Percentiles rank a stretch among this genome's conserved stretches.
Evolutionary conservation across 1,140 invertebrate genomes (phyloP).

Genomic region (Xylocopa sonorina): DNA sequence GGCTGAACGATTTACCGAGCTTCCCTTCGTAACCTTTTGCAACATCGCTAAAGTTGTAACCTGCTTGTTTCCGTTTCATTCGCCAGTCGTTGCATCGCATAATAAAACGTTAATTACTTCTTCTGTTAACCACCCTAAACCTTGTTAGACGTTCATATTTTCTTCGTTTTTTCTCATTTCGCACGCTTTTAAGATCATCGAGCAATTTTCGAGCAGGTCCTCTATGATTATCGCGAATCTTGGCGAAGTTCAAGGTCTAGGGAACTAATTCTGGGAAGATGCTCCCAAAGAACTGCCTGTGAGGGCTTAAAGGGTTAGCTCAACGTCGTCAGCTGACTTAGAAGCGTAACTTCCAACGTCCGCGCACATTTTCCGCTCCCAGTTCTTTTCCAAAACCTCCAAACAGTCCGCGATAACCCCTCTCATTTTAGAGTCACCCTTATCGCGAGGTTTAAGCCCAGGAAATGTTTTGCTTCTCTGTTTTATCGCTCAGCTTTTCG

Average conservation of each 20-base stretch:
- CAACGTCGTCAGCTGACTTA: background rate
- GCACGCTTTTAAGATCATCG: background rate
- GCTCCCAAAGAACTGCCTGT: background rate
- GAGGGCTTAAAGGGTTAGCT: background rate
- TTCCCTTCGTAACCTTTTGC: too few relatives aligned
- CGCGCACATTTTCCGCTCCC: background rate
- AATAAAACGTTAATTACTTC: background rate
- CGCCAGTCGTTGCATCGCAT: too few relatives aligned
- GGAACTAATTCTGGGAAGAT: background rate
- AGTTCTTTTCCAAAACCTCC: background rate
- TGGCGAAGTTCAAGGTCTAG: constrained; percentile 17
- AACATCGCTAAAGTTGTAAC: too few relatives aligned
- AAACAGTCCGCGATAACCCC: background rate
- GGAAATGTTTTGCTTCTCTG: background rate
- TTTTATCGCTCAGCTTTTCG: background rate
- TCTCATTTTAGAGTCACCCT: background rate
- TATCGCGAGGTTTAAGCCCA: background rate
- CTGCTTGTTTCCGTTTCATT: too few relatives aligned
- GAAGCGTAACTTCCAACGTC: background rate
- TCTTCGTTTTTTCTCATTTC: background rate
- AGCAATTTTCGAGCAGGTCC: background rate
- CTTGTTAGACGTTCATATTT: background rate
- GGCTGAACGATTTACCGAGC: background rate
- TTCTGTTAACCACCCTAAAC: too few relatives aligned
- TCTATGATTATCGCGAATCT: background rate